phyloP scores from a whole-genome alignment of 2,888 invertebrate genomes.

The Drosophila nigritarsus region DNA sequence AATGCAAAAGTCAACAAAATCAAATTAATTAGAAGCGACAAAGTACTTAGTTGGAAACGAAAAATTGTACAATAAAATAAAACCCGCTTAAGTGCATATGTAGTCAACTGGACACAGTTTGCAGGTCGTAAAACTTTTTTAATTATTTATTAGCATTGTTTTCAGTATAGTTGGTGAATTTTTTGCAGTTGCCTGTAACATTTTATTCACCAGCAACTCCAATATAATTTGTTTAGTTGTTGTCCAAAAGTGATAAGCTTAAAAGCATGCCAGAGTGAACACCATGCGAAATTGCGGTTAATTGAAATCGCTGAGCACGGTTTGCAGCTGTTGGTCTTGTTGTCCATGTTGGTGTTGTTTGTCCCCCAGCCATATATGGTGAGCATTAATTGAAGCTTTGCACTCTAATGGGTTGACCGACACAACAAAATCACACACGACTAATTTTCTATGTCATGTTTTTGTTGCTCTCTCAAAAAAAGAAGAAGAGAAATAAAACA shows the following conservation, averaged over 20 bases:
- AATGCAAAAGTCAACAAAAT: constrained; percentile 50
- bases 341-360: constrained; percentile 25
- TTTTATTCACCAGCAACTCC: constrained; percentile 45
- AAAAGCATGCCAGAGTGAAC: constrained; percentile 37
- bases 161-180: constrained; percentile 23
- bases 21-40: constrained; percentile 71
- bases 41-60: constrained; percentile 48
- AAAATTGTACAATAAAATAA: background rate
- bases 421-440: constrained; percentile 67
- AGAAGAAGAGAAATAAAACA: constrained; percentile 2
- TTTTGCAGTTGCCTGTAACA: constrained; percentile 36
- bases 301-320: constrained; percentile 79
- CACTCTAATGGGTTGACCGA: constrained; percentile 65
- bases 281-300: constrained; percentile 76
- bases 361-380: constrained; percentile 38
- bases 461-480: constrained; percentile 24
- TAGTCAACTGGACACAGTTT: constrained; percentile 22
- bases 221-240: constrained; percentile 65
- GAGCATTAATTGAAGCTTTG: constrained; percentile 76
- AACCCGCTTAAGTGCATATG: constrained; percentile 23
- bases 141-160: constrained; percentile 56
- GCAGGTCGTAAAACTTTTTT: constrained; percentile 41
- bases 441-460: constrained; percentile 69
- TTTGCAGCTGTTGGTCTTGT: constrained; percentile 42
- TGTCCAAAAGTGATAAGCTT: constrained; percentile 53